Evolutionary conservation across 2,888 invertebrate genomes (phyloP), one percentile per base, ranked within the genome.

Genomic region (Mylabris sibirica): DNA sequence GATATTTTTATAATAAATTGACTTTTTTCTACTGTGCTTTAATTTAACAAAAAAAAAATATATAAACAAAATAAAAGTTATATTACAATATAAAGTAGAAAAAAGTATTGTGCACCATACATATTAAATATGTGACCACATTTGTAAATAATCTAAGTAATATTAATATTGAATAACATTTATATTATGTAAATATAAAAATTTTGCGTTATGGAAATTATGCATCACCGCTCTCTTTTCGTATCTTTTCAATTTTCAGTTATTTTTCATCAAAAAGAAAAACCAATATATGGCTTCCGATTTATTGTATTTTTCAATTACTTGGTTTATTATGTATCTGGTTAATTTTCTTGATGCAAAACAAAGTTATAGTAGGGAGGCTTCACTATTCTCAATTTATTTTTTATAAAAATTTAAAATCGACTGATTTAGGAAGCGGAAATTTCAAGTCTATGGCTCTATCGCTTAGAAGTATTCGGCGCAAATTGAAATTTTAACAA

Each of bases 41-140:
- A 38, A 64, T 67, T 71, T 71, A 64, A 44, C n/a, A 64, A 67
- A 68, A 72, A 66, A 68, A 73, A 53, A 49, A 49, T 4, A 53
- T 22, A 53, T 12, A 22, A 53, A 17, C 5, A 17, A 22, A 53
- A 53, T 17, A 53, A 22, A 53, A 53, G 3, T 35, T 9, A 35
- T 9, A 73, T 30, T 30, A 30, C 30, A 30, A 41, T n/a, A 41
- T 14, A 14, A 69, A 72, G 77, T 75, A 75, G 75, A 72, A 72
- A 74, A 75, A 75, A 75, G 68, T 71, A 69, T 76, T 74, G 75
- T 72, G 76, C 77, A 78, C 77, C 72, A 75, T 78, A 75, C 78
- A 77, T 77, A 77, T 75, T 76, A 74, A 75, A 77, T 79, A 79
- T 79, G 79, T 79, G 76, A 76, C 74, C 73, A 74, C 75, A 74